A percentile compares a stretch with the other conserved stretches of the same genome.
phyloP scores from a whole-genome alignment of 2,888 invertebrate species.

The Escarpia spicata region DNA sequence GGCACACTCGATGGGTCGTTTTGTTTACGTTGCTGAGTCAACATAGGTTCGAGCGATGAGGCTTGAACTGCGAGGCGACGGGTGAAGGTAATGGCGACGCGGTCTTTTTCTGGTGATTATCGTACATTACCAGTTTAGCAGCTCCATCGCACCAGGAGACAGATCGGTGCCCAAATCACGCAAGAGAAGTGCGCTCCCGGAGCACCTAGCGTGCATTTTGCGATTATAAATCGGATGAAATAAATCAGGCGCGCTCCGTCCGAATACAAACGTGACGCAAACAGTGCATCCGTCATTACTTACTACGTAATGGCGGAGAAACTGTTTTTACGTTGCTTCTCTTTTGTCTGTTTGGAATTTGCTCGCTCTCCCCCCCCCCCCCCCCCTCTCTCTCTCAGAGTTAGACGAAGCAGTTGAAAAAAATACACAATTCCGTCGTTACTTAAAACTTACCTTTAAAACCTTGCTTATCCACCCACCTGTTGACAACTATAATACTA shows the following conservation, averaged over 20 bases:
- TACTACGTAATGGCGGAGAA: not conserved
- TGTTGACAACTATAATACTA: too few relatives aligned
- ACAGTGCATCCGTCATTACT: not conserved
- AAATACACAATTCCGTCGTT: too few relatives aligned
- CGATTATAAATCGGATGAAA: not conserved
- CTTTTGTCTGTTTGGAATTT: too few relatives aligned
- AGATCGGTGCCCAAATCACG: not conserved
- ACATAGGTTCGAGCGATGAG: not conserved
- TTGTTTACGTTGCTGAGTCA: not conserved
- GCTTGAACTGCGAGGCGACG: not conserved
- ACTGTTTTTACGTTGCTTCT: too few relatives aligned
- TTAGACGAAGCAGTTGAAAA: too few relatives aligned
- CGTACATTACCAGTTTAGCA: not conserved
- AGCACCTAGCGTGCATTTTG: not conserved
- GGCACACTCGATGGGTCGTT: not conserved
- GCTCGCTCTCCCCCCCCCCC: too few relatives aligned
- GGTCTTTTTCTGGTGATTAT: slow-evolving; percentile 1
- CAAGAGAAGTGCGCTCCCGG: not conserved
- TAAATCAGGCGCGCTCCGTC: not conserved
- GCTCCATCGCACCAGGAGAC: not conserved
- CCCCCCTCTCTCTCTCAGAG: too few relatives aligned
- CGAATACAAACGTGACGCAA: not conserved
- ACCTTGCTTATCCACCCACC: too few relatives aligned
- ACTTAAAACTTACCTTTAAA: too few relatives aligned
- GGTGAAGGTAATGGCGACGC: not conserved